These are phyloP conservation scores for Lomographa bimaculata DNA, from an alignment of 2,888 invertebrate genomes.

Conservation along the genomic window DNA sequence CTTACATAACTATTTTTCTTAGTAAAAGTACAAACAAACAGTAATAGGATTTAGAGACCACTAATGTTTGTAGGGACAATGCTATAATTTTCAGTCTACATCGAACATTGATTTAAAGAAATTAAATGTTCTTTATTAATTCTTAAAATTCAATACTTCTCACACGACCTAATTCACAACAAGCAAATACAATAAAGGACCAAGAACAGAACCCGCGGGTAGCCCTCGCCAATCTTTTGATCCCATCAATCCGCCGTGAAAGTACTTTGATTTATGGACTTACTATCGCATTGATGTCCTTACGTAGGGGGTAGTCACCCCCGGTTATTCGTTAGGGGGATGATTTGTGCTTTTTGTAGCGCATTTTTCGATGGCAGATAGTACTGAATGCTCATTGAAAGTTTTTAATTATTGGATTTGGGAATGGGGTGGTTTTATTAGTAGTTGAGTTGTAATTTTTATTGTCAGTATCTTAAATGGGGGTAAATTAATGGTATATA, in stretches of 20 bases:
- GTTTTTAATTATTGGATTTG: conserved; percentile 36
- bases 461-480: conserved; percentile 6
- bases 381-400: conserved; percentile 24
- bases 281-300: conserved; percentile 25
- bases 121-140: too few species aligned
- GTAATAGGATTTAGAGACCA: too few species aligned
- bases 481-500: conserved; percentile 4
- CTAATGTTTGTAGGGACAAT: too few species aligned
- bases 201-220: conserved; percentile 16
- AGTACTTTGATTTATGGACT: conserved; percentile 51
- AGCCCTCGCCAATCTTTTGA: conserved; percentile 39
- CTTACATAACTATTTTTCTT: too few species aligned
- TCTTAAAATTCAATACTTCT: too few species aligned
- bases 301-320: conserved; percentile 16
- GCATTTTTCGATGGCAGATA: conserved; percentile 23
- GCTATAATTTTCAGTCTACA: too few species aligned
- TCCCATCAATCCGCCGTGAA: conserved; percentile 53
- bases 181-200: conserved; percentile 21
- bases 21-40: too few species aligned
- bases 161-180: too few species aligned
- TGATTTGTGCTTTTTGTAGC: conserved; percentile 31
- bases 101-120: too few species aligned
- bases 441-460: conserved; percentile 6
- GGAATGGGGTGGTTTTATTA: conserved; percentile 25
- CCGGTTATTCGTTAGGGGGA: conserved; percentile 23